A percentile compares a stretch with the other conserved stretches of the same genome.
Evolutionary conservation across 2,113 vertebrate genomes (phyloP).

Genomic region (Tichodroma muraria): DNA sequence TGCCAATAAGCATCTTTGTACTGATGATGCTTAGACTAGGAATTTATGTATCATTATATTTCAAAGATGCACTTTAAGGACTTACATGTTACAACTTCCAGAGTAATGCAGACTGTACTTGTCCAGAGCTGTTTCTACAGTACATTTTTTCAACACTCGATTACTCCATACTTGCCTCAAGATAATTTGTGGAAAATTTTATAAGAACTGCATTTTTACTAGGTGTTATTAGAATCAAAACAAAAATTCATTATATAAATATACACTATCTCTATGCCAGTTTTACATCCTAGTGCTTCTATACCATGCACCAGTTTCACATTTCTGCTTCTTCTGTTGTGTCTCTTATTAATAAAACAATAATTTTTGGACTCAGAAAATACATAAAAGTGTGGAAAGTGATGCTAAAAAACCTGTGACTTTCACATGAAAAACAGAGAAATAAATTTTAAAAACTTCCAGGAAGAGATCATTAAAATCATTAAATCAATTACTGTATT

Average conservation of each 20-base stretch:
- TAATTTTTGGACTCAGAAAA: background rate
- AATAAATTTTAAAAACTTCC: background rate
- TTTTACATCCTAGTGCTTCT: background rate
- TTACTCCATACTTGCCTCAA: background rate
- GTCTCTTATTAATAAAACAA: background rate
- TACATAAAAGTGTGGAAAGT: background rate
- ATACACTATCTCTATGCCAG: background rate
- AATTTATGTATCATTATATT: conserved; percentile 21
- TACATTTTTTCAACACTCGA: background rate
- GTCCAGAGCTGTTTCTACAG: background rate
- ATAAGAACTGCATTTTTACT: background rate
- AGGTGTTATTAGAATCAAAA: background rate
- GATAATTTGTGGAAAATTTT: conserved; percentile 25
- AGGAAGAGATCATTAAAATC: background rate
- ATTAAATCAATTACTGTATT: background rate
- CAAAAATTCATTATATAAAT: background rate
- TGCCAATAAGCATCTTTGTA: background rate
- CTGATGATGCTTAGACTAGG: background rate
- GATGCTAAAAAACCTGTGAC: background rate
- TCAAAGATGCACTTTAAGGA: conserved; percentile 13
- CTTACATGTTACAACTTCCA: conserved; percentile 4
- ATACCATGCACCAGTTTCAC: background rate
- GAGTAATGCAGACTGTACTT: background rate
- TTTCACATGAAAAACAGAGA: background rate
- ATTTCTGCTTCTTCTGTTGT: background rate